Evolutionary conservation across 1,140 invertebrate species (phyloP).

Genomic region (Heterodera schachtii): DNA sequence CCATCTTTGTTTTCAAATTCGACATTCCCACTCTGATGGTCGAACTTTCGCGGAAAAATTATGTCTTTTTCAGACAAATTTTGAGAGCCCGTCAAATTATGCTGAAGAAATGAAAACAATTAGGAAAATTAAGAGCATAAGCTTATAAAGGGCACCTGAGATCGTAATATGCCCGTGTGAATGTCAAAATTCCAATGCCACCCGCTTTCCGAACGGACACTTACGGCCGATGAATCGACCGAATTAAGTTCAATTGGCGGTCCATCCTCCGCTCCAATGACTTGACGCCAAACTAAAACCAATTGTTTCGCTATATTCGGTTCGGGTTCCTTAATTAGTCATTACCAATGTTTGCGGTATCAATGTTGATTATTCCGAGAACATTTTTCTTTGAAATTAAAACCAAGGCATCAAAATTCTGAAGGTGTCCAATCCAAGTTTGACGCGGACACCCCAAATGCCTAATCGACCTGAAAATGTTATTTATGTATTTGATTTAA

Average conservation of each 20-base stretch:
- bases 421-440: slow-evolving; percentile 30
- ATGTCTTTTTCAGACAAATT: not conserved
- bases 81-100: not conserved
- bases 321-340: too few species aligned
- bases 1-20: not conserved
- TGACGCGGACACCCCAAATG: slow-evolving; percentile 48
- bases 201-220: slow-evolving; percentile 16
- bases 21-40: not conserved
- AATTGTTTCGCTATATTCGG: not conserved
- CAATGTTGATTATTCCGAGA: slow-evolving; percentile 38
- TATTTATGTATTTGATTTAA: slow-evolving; percentile 1
- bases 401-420: slow-evolving; percentile 39
- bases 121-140: not conserved
- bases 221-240: slow-evolving; percentile 8
- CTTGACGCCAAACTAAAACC: slow-evolving; percentile 53
- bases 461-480: slow-evolving; percentile 37
- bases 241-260: slow-evolving; percentile 4
- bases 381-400: slow-evolving; percentile 42
- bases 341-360: slow-evolving; percentile 52
- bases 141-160: slow-evolving; percentile 13
- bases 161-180: slow-evolving; percentile 41
- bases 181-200: slow-evolving; percentile 40
- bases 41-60: not conserved
- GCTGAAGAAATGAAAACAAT: not conserved
- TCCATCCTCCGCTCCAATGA: slow-evolving; percentile 40